These are phyloP conservation scores for Pycnonotus jocosus DNA, from an alignment of 2,113 vertebrate species.

Conservation along the genomic window DNA sequence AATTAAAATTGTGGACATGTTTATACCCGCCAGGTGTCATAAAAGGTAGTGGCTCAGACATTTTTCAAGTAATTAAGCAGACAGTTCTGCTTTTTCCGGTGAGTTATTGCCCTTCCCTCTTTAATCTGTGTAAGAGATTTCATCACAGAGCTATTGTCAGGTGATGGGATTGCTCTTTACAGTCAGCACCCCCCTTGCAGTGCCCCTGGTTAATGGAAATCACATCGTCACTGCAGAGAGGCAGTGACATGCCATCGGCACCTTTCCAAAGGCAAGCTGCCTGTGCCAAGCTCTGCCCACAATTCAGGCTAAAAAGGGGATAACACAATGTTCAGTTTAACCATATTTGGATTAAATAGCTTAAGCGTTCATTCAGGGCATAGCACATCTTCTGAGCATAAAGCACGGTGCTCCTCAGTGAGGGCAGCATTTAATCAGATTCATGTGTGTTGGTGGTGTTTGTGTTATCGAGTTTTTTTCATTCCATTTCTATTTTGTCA, in stretches of 20 bases:
- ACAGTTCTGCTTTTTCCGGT: conserved; percentile 68
- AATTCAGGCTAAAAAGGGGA: conserved; percentile 12
- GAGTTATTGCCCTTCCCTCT: conserved; percentile 70
- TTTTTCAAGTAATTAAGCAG: conserved; percentile 80
- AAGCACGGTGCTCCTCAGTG: neutral
- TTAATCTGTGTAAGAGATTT: conserved; percentile 61
- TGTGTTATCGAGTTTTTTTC: neutral
- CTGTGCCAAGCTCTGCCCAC: neutral
- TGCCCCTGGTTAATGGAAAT: neutral
- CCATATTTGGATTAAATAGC: neutral
- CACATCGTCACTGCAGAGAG: neutral
- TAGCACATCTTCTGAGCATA: neutral
- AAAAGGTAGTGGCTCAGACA: conserved; percentile 73
- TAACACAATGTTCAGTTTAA: neutral
- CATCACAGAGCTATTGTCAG: conserved; percentile 58
- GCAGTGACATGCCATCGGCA: neutral
- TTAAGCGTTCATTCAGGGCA: neutral
- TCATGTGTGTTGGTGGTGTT: neutral
- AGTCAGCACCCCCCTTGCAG: neutral
- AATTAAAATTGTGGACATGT: conserved; percentile 78
- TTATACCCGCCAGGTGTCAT: conserved; percentile 75
- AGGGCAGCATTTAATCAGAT: neutral
- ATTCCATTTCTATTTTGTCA: neutral
- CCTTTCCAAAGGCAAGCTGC: neutral
- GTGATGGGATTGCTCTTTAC: conserved; percentile 51